Evolutionary conservation across 2,113 vertebrate species (phyloP).

Genomic region (Plectropomus leopardus): DNA sequence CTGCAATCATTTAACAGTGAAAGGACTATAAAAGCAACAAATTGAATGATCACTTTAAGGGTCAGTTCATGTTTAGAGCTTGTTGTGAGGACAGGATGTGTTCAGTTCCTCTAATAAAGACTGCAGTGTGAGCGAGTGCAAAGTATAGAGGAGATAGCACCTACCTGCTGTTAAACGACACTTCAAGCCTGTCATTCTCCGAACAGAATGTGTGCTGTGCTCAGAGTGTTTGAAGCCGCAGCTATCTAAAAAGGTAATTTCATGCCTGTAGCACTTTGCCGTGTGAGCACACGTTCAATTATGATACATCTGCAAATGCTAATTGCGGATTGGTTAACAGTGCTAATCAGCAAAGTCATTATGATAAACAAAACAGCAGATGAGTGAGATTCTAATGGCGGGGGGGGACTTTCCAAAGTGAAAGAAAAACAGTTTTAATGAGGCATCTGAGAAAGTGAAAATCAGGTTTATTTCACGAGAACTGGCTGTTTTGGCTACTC

Average conservation of each 20-base stretch:
- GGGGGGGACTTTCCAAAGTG: neutral
- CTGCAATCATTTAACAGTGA: neutral
- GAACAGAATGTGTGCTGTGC: slow-evolving; percentile 15
- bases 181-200: slow-evolving; percentile 30
- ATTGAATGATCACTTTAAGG: neutral
- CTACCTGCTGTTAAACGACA: slow-evolving; percentile 31
- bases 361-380: slow-evolving; percentile 60
- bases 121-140: neutral
- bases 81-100: neutral
- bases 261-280: slow-evolving; percentile 16
- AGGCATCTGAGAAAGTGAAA: neutral
- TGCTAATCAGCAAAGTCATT: slow-evolving; percentile 52
- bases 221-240: slow-evolving; percentile 22
- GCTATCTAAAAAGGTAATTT: slow-evolving; percentile 52
- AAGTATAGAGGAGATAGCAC: neutral
- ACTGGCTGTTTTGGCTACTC: neutral
- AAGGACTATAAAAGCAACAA: neutral
- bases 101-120: neutral
- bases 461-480: slow-evolving; percentile 14
- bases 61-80: neutral
- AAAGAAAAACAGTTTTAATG: neutral
- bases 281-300: slow-evolving; percentile 52
- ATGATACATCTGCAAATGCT: slow-evolving; percentile 57
- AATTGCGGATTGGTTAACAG: slow-evolving; percentile 61
- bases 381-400: slow-evolving; percentile 23